Percentiles rank a stretch among this genome's conserved stretches.
Conservation (phyloP, 2,797 vertebrate genomes). For the Tokudaia tokunoshimensis region DNA sequence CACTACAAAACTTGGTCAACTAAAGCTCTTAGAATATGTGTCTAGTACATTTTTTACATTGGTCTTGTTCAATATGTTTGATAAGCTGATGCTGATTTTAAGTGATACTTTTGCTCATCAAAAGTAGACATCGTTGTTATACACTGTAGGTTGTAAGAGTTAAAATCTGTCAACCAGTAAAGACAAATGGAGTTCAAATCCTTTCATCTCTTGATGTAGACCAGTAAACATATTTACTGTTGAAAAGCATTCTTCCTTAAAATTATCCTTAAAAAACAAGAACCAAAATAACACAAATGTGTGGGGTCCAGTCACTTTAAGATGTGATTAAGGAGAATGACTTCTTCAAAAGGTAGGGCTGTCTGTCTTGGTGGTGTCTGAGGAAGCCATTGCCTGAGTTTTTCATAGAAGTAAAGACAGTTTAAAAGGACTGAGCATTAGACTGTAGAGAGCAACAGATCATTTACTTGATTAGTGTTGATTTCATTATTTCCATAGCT, state of each 20-base stretch:
- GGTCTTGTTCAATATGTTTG: neutral
- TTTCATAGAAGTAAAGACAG: neutral
- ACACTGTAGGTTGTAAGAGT: neutral
- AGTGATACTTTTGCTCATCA: neutral
- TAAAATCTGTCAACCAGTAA: neutral
- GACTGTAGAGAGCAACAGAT: neutral
- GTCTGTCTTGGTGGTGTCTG: neutral
- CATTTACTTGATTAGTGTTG: neutral
- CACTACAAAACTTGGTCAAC: neutral
- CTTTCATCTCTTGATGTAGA: neutral
- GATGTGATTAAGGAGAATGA: neutral
- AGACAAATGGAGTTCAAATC: neutral
- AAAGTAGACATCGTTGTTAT: neutral
- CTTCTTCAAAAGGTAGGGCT: neutral
- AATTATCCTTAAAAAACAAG: neutral
- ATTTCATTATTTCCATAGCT: neutral
- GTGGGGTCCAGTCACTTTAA: neutral
- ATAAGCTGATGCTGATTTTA: neutral
- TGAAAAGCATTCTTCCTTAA: neutral
- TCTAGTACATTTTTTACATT: neutral
- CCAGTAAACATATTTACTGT: neutral
- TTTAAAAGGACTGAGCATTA: neutral
- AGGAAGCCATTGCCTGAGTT: neutral
- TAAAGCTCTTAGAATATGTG: neutral
- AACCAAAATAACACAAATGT: neutral